phyloP scores from a whole-genome alignment of 2,113 vertebrate genomes.

The Sisor rabdophorus region DNA sequence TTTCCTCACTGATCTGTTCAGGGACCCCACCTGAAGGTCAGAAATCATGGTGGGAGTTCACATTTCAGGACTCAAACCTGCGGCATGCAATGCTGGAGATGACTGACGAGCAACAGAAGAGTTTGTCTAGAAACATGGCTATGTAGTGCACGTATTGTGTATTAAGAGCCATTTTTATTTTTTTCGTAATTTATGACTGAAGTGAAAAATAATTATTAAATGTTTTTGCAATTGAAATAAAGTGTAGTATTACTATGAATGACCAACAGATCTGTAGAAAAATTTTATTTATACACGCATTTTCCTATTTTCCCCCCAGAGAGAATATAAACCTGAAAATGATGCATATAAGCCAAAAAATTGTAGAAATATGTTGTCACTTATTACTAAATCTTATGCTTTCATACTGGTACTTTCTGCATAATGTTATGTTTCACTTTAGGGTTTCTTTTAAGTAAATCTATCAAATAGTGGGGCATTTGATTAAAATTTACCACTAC shows the following conservation, averaged over 20 bases:
- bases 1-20: conserved; percentile 48
- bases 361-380: background rate
- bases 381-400: too few species aligned
- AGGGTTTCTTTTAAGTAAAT: too few species aligned
- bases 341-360: background rate
- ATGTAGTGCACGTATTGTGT: conserved; percentile 8
- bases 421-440: too few species aligned
- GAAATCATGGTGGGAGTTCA: conserved; percentile 35
- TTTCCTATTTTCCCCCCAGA: background rate
- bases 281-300: conserved; percentile 12
- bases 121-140: background rate
- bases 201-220: background rate
- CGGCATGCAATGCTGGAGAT: background rate
- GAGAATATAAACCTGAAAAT: background rate
- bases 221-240: conserved; percentile 11
- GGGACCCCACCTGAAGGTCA: conserved; percentile 39
- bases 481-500: too few species aligned
- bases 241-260: background rate
- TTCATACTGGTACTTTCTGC: too few species aligned
- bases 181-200: background rate
- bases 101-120: conserved; percentile 34
- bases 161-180: background rate
- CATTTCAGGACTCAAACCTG: conserved; percentile 8
- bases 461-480: too few species aligned
- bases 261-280: background rate